phyloP scores from a whole-genome alignment of 2,888 invertebrate species.

The Tiphia femorata region DNA sequence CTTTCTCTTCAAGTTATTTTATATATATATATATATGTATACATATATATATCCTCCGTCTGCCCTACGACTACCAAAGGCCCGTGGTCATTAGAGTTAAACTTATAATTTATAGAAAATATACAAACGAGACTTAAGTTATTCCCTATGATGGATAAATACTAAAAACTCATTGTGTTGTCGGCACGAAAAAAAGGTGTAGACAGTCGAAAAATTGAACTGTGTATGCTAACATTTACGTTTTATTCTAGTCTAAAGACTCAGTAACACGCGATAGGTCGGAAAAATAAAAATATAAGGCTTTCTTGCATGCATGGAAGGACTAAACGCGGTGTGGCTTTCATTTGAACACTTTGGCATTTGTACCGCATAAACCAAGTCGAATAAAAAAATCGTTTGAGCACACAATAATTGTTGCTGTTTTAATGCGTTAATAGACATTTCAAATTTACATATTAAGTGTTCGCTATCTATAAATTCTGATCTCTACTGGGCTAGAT shows the following conservation, averaged over 20 bases:
- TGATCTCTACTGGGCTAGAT: slow-evolving; percentile 28
- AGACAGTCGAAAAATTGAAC: slow-evolving; percentile 24
- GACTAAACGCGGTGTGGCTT: slow-evolving; percentile 21
- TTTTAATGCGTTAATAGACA: slow-evolving; percentile 24
- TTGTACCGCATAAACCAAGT: slow-evolving; percentile 24
- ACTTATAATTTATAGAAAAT: slow-evolving; percentile 34
- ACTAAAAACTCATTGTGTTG: too few species aligned
- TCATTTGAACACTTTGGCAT: slow-evolving; percentile 50
- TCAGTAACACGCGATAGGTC: neutral
- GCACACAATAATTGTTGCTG: slow-evolving; percentile 18
- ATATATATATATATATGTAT: too few species aligned
- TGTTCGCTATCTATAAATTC: slow-evolving; percentile 32
- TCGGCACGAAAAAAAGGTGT: too few species aligned
- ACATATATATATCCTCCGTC: slow-evolving; percentile 25
- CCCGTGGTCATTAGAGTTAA: slow-evolving; percentile 21
- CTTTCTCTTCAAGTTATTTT: slow-evolving; percentile 53
- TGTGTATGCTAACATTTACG: slow-evolving; percentile 23
- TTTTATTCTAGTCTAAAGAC: slow-evolving; percentile 22
- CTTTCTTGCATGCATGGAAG: slow-evolving; percentile 16
- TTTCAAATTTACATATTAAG: slow-evolving; percentile 40
- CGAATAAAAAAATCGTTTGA: slow-evolving; percentile 23
- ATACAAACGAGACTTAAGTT: slow-evolving; percentile 31
- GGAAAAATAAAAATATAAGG: neutral
- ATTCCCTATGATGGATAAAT: slow-evolving; percentile 24
- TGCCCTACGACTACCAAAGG: slow-evolving; percentile 31